Percentiles rank a stretch among this genome's conserved stretches.
phyloP scores from a whole-genome alignment of 2,888 invertebrate species.

The Melanotus villosus region DNA sequence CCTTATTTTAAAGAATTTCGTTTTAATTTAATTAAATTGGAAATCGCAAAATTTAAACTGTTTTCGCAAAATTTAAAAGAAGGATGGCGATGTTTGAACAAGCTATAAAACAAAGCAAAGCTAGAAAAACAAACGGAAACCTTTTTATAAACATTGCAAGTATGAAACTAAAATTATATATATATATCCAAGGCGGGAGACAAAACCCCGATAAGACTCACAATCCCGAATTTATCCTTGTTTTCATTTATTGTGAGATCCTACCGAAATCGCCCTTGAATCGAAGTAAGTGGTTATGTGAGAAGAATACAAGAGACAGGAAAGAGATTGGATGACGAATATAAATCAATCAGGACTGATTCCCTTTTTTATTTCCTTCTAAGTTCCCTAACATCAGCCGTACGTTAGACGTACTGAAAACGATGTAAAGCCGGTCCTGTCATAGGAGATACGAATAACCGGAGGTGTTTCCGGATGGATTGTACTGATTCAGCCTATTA shows the following conservation, averaged over 20 bases:
- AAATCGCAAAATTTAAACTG: no score
- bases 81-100: no score
- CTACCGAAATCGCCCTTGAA: slow-evolving; percentile 17
- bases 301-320: slow-evolving; percentile 32
- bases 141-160: slow-evolving; percentile 1
- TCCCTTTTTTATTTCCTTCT: slow-evolving; percentile 5
- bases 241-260: slow-evolving; percentile 17
- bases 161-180: slow-evolving; percentile 4
- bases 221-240: slow-evolving; percentile 15
- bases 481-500: slow-evolving; percentile 9
- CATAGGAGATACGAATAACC: not conserved
- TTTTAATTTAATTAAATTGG: no score
- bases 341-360: slow-evolving; percentile 33
- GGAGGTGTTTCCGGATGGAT: slow-evolving; percentile 6
- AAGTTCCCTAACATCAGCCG: not conserved
- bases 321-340: slow-evolving; percentile 28
- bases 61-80: no score
- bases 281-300: slow-evolving; percentile 40
- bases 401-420: no score
- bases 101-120: not conserved
- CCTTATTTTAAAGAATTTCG: no score
- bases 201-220: not conserved
- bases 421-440: not conserved
- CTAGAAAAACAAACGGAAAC: no score
- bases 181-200: not conserved